phyloP scores from a whole-genome alignment of 2,113 vertebrate species.

The Camelus dromedarius region DNA sequence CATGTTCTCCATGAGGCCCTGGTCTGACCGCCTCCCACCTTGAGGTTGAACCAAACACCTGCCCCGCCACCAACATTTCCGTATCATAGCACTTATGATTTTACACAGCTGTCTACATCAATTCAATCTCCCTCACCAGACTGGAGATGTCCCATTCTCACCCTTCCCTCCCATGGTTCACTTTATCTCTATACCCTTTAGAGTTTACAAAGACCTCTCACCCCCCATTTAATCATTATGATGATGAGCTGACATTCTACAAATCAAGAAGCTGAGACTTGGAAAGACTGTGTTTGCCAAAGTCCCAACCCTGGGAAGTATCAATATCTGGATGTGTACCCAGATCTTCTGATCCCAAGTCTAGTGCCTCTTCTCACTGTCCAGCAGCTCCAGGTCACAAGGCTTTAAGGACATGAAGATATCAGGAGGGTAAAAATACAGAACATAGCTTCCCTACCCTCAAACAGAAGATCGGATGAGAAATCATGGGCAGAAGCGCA shows the following conservation, averaged over 20 bases:
- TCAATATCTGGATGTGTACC: neutral
- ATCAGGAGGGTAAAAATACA: neutral
- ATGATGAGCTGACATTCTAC: neutral
- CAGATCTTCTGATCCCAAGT: neutral
- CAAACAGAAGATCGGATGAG: neutral
- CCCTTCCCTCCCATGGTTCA: too few species aligned
- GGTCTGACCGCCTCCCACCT: neutral
- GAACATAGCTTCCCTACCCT: neutral
- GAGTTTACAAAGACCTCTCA: neutral
- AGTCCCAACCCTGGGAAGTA: neutral
- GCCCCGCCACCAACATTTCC: accelerated
- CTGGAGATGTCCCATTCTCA: too few species aligned
- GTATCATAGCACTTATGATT: neutral
- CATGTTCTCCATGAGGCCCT: neutral
- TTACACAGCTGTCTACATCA: accelerated
- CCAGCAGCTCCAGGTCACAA: neutral
- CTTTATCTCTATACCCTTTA: neutral
- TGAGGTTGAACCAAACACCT: neutral
- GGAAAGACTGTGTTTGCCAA: neutral
- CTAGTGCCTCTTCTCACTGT: neutral
- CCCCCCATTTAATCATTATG: neutral
- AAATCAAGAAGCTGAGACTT: neutral
- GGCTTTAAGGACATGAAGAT: neutral
- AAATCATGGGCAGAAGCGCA: neutral
- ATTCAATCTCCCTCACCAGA: neutral